Percentiles rank a stretch among this genome's conserved stretches.
phyloP scores from a whole-genome alignment of 1,140 invertebrate species.

The fruit fly (Drosophila melanogaster) region DNA sequence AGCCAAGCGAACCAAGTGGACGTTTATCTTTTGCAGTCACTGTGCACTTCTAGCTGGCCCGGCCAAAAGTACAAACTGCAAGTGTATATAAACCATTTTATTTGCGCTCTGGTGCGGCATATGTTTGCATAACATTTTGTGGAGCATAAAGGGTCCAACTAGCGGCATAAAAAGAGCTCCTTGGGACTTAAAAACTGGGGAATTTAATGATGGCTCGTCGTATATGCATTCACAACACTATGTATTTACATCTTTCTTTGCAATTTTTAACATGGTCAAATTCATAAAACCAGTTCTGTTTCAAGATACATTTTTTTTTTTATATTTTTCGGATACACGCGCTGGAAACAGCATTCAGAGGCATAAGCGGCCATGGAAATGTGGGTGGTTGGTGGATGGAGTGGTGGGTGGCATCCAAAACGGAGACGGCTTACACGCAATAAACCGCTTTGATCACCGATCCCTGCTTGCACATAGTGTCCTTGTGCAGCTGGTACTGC shows the following conservation, averaged over 20 bases:
- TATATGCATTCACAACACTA: not conserved
- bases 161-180: conserved; percentile 14
- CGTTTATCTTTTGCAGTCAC: conserved; percentile 82
- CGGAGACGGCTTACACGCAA: conserved; percentile 87
- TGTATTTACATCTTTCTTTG: conserved; percentile 29
- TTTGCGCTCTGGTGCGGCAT: conserved; percentile 73
- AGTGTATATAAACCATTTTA: conserved; percentile 65
- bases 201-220: not conserved
- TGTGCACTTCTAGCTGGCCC: conserved; percentile 54
- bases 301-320: conserved; percentile 54
- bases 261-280: conserved; percentile 28
- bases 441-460: conserved; percentile 93
- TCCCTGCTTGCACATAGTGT: conserved; percentile 93
- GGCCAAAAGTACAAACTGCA: conserved; percentile 40
- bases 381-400: not conserved
- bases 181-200: conserved; percentile 2
- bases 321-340: conserved; percentile 65
- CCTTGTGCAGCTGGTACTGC: conserved; percentile 93
- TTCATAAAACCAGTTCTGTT: conserved; percentile 26
- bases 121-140: conserved; percentile 76
- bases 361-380: conserved; percentile 4
- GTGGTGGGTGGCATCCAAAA: not conserved
- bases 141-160: conserved; percentile 32
- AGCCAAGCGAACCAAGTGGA: conserved; percentile 77
- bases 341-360: conserved; percentile 34